A percentile compares a stretch with the other conserved stretches of the same genome.
These are phyloP conservation scores for Paelopatides confundens DNA, from an alignment of 53 echinoderm and acorn worm genomes.

Conservation along the genomic window DNA sequence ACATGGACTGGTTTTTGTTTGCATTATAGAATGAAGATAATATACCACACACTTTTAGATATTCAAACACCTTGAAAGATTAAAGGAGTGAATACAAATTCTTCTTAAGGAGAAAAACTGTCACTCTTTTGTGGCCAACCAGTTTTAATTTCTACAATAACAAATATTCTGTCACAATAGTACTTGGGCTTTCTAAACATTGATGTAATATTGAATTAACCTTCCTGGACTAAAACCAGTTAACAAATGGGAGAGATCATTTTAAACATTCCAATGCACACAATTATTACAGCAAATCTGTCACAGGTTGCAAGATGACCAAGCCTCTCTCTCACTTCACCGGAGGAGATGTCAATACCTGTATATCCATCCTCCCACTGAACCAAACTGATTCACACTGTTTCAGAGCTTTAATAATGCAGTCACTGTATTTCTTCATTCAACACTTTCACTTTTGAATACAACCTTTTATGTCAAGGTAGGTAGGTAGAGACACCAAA, in stretches of 20 bases:
- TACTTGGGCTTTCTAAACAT: not conserved
- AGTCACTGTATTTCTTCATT: not conserved
- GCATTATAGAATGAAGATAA: not conserved
- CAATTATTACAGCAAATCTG: no score
- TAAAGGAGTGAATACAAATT: not conserved
- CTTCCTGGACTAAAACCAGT: no score
- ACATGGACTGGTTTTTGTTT: not conserved
- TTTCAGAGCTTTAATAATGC: no score
- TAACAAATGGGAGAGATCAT: no score
- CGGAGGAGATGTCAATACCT: no score
- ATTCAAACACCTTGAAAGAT: not conserved
- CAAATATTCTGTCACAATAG: not conserved
- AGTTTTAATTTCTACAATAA: not conserved
- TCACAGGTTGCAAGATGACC: no score
- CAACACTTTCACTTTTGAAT: slow-evolving; percentile 19
- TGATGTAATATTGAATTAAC: no score
- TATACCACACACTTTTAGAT: not conserved
- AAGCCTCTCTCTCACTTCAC: no score
- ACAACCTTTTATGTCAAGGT: slow-evolving; percentile 50
- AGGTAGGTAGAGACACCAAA: slow-evolving; percentile 46
- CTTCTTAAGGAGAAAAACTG: not conserved
- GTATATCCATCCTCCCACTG: no score
- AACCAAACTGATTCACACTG: no score
- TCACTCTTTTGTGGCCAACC: no score
- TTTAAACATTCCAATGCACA: no score